Percentiles rank a stretch among this genome's conserved stretches.
Conservation (phyloP, 2,797 vertebrate genomes). For the Cacajao melanocephalus region DNA sequence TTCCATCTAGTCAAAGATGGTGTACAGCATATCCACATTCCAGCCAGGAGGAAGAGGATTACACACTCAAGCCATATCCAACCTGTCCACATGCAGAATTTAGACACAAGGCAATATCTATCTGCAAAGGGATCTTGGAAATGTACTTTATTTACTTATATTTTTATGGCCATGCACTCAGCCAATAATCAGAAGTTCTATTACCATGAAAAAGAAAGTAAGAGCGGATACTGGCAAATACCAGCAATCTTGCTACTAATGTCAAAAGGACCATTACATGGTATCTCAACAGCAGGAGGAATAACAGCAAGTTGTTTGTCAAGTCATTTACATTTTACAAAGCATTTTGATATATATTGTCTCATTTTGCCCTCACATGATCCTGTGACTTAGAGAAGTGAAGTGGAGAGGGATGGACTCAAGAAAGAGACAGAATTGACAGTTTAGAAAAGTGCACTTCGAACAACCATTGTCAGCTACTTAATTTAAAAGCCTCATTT, state of each 20-base stretch:
- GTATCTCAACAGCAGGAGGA: not conserved
- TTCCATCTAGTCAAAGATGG: not conserved
- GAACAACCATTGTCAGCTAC: not conserved
- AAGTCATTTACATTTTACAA: not conserved
- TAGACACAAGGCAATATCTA: not conserved
- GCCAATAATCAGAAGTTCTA: not conserved
- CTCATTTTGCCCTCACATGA: not conserved
- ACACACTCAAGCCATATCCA: not conserved
- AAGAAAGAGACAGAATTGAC: not conserved
- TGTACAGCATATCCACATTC: not conserved
- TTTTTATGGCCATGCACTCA: not conserved
- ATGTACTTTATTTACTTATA: not conserved
- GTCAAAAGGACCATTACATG: not conserved
- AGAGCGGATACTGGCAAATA: not conserved
- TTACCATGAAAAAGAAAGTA: not conserved
- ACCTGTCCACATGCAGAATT: not conserved
- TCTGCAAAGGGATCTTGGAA: not conserved
- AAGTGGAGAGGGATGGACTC: not conserved
- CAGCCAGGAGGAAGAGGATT: not conserved
- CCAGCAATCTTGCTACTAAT: not conserved
- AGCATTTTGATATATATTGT: not conserved
- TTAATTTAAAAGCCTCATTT: not conserved
- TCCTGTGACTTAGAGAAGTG: not conserved
- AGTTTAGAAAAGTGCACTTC: not conserved
- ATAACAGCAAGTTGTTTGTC: not conserved